Conservation (phyloP, 2,888 invertebrate genomes). For the Drosophila tripunctata region DNA sequence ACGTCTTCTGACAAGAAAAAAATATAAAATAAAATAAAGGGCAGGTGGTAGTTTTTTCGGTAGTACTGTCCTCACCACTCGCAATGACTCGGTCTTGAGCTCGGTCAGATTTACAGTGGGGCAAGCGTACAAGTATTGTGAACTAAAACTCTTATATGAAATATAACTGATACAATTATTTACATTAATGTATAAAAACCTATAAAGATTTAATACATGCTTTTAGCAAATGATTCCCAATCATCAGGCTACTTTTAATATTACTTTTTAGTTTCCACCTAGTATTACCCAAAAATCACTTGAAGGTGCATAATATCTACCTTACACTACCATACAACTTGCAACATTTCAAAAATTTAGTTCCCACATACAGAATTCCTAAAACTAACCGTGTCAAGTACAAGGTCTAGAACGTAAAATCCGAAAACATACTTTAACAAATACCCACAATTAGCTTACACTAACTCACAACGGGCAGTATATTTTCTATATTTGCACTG, state of each 20-base stretch:
- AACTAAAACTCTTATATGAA: neutral
- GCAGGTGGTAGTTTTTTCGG: conserved; percentile 82
- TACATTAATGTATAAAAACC: no score
- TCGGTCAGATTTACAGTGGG: conserved; percentile 79
- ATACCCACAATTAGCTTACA: neutral
- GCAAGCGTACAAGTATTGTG: neutral
- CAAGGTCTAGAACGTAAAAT: conserved; percentile 41
- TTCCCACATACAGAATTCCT: conserved; percentile 34
- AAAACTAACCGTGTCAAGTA: conserved; percentile 35
- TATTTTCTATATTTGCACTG: neutral
- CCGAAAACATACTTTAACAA: conserved; percentile 13
- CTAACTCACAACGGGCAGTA: neutral
- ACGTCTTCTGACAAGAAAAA: conserved; percentile 48
- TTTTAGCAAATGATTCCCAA: no score
- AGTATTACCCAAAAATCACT: conserved; percentile 16
- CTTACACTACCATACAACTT: conserved; percentile 21
- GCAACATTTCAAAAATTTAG: conserved; percentile 4
- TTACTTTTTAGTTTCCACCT: neutral
- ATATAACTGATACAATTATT: no score
- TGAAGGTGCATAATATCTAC: conserved; percentile 1
- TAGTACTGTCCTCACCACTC: conserved; percentile 67
- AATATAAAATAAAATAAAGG: conserved; percentile 65
- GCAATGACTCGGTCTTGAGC: conserved; percentile 65
- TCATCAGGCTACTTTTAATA: no score
- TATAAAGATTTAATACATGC: no score